Conservation (phyloP, 2,888 invertebrate species). For the Palloptera scutellata region DNA sequence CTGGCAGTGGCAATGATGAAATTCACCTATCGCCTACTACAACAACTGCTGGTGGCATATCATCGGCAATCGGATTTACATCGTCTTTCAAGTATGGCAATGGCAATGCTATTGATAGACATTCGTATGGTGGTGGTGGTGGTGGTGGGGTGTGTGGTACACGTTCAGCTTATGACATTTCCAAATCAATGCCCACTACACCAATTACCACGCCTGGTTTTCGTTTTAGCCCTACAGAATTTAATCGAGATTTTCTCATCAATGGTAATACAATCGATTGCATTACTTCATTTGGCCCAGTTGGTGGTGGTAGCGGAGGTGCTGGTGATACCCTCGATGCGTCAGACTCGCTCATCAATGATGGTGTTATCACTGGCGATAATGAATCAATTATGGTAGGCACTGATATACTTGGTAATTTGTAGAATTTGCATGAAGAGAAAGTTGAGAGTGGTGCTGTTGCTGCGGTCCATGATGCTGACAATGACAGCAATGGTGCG, state of each 20-base stretch:
- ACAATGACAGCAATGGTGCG: constrained; percentile 1
- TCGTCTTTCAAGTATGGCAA: constrained; percentile 29
- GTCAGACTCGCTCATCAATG: constrained; percentile 32
- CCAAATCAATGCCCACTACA: constrained; percentile 81
- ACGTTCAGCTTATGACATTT: constrained; percentile 66
- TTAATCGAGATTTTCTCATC: constrained; percentile 68
- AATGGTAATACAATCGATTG: constrained; percentile 69
- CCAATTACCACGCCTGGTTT: constrained; percentile 69
- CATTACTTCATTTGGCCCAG: constrained; percentile 47
- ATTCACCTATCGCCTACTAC: constrained; percentile 41
- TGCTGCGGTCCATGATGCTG: too few relatives aligned
- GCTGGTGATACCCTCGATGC: constrained; percentile 33
- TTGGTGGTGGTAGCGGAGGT: constrained; percentile 31
- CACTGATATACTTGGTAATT: constrained; percentile 58
- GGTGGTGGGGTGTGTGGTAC: constrained; percentile 18
- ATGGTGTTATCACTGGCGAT: constrained; percentile 37
- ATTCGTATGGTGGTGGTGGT: neutral
- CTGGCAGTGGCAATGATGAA: constrained; percentile 28
- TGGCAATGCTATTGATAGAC: constrained; percentile 3
- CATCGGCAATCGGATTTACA: constrained; percentile 24
- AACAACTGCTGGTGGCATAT: constrained; percentile 18
- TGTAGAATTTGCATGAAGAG: constrained; percentile 62
- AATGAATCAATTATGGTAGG: constrained; percentile 61
- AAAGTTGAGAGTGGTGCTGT: constrained; percentile 41
- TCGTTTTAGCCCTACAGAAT: constrained; percentile 67